Evolutionary conservation across 2,113 vertebrate species (phyloP), one percentile per base, ranked within the genome.

Genomic region (Psilopsiagon aymara): DNA sequence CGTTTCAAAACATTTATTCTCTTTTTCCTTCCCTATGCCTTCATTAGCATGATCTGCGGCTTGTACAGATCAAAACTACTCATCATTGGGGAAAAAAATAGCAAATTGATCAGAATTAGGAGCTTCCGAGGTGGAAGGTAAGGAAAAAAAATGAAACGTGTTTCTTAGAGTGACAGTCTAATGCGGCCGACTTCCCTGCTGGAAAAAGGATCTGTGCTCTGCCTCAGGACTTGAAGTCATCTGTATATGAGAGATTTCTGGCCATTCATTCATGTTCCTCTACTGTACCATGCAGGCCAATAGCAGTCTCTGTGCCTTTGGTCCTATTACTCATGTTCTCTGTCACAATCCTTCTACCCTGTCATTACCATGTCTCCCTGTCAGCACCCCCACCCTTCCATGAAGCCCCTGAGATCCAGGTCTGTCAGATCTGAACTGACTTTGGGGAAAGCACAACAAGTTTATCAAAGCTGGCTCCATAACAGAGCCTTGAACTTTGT

Each of bases 111-210:
- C 37, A 41, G 51, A 80, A 33, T 28, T 33, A 37, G 18, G 5
- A 83, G 15, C 7, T 71, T 91, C 43, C 25, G 29, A 6, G 2
- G 1, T 12, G 9, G 47, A 82, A 86, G 4, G 3, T 12, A 63
- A 7, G 15, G 15, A 1, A 7, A 7, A 5, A 24, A 33, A 52
- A 6, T 6, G 3, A 5, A 10, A 52, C 24, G 2, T 21, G 20
- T 60, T 49, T n/a, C 31, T 70, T 70, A 47, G 27, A 57, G 8
- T 20, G 25, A 68, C 14, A 78, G 35, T 20, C 12, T 46, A 71
- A 71, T 19, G 47, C 11, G 79, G 31, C 43, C 55, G 21, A 44
- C 3, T 9, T 17, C 5, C 41, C 9, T 14, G 27, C 8, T 27
- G 24, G 10, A 82, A 16, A 43, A 86, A 83, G 23, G 37, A 71